These are phyloP conservation scores for Tridacna crocea DNA, from an alignment of 2,888 invertebrate genomes.

Conservation along the genomic window DNA sequence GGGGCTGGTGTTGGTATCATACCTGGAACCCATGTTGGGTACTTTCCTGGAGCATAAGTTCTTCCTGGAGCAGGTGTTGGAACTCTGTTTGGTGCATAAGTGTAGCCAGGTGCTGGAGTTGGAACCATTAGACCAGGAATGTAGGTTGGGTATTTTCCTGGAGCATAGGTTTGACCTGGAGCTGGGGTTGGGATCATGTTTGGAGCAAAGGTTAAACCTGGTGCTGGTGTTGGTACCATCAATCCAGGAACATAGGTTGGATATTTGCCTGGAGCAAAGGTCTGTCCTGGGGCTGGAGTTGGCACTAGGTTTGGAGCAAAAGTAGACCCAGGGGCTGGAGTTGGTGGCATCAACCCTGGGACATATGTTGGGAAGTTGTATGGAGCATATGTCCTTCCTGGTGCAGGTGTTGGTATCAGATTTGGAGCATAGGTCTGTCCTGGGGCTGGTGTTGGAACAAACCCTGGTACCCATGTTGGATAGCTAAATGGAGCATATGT, in stretches of 20 bases:
- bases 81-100: conserved; percentile 53
- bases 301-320: conserved; percentile 52
- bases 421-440: conserved; percentile 49
- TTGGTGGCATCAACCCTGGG: conserved; percentile 58
- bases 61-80: conserved; percentile 65
- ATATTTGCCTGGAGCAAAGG: conserved; percentile 53
- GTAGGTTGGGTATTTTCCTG: conserved; percentile 59
- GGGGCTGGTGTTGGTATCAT: conserved; percentile 60
- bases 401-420: conserved; percentile 49
- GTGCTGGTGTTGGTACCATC: conserved; percentile 60
- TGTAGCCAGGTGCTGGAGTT: conserved; percentile 59
- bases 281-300: conserved; percentile 63
- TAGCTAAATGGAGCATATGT: conserved; percentile 61
- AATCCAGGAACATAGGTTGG: conserved; percentile 61
- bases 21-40: conserved; percentile 53
- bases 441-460: conserved; percentile 60
- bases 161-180: conserved; percentile 61
- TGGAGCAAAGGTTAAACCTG: conserved; percentile 60
- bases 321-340: conserved; percentile 59
- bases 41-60: conserved; percentile 58
- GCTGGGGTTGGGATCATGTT: conserved; percentile 59
- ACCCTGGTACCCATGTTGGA: conserved; percentile 64
- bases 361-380: conserved; percentile 59
- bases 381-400: conserved; percentile 44
- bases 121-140: conserved; percentile 58